phyloP scores from a whole-genome alignment of 2,797 vertebrate genomes.

The Sarcophilus harrisii region DNA sequence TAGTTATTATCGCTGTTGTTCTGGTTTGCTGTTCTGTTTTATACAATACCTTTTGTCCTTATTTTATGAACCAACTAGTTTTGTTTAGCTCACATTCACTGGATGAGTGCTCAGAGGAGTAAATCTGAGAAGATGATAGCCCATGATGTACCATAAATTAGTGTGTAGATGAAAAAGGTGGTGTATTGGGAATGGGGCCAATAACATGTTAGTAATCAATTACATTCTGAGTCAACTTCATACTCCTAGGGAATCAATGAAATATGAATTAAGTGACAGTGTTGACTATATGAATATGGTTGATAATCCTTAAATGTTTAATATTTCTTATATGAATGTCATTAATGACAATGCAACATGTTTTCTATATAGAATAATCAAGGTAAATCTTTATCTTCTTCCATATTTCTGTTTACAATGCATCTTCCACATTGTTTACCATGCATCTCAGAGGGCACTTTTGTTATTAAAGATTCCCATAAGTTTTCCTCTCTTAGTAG shows the following conservation, averaged over 20 bases:
- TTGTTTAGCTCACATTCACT: neutral
- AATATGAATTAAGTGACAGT: neutral
- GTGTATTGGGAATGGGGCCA: neutral
- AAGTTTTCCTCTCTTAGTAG: neutral
- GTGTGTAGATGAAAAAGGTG: neutral
- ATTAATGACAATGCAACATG: neutral
- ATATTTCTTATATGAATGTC: neutral
- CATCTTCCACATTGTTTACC: neutral
- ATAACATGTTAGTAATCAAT: neutral
- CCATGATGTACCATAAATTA: neutral
- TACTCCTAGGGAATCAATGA: neutral
- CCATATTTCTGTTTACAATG: neutral
- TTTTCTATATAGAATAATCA: neutral
- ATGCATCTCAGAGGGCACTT: neutral
- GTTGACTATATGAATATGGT: neutral
- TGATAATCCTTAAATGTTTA: neutral
- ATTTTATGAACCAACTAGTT: neutral
- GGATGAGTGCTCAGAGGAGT: neutral
- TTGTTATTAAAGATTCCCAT: neutral
- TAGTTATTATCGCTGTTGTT: neutral
- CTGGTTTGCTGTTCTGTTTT: neutral
- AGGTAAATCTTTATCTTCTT: neutral
- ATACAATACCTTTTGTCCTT: neutral
- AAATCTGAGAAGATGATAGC: neutral
- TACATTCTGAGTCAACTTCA: neutral